These are phyloP conservation scores for Neodon shergylaensis DNA, from an alignment of 2,113 vertebrate species.

Conservation along the genomic window DNA sequence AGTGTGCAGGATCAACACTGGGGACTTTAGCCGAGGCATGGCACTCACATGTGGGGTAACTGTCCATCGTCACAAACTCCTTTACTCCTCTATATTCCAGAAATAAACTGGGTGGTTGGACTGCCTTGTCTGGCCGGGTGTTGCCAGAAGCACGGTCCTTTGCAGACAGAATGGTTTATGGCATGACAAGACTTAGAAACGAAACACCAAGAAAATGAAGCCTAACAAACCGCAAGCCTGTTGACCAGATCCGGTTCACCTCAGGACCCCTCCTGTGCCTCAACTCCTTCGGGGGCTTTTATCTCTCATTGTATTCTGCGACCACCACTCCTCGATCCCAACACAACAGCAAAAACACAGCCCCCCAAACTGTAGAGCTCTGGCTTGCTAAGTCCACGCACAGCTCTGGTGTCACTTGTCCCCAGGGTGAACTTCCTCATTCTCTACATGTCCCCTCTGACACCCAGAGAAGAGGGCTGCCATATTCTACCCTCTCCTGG, in stretches of 20 bases:
- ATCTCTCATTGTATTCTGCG: background rate
- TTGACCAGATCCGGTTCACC: background rate
- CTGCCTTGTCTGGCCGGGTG: background rate
- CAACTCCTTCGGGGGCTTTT: background rate
- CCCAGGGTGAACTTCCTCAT: rapidly evolving
- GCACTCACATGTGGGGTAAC: background rate
- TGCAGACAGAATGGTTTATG: background rate
- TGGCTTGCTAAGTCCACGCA: background rate
- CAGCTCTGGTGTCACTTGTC: background rate
- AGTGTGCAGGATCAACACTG: too few relatives aligned
- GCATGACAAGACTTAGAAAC: background rate
- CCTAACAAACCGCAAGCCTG: rapidly evolving
- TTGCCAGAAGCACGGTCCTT: background rate
- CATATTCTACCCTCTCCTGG: background rate
- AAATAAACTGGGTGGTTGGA: background rate
- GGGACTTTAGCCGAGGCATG: rapidly evolving
- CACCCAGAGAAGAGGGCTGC: background rate
- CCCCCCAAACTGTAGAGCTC: background rate
- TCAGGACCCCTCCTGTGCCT: background rate
- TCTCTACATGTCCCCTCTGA: background rate
- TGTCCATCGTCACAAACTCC: rapidly evolving
- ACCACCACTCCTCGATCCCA: background rate
- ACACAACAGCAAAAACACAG: background rate
- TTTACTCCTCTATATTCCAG: background rate
- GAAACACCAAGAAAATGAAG: background rate